These are phyloP conservation scores for Hyles euphorbiae DNA, from an alignment of 1,140 invertebrate genomes.

Conservation along the genomic window DNA sequence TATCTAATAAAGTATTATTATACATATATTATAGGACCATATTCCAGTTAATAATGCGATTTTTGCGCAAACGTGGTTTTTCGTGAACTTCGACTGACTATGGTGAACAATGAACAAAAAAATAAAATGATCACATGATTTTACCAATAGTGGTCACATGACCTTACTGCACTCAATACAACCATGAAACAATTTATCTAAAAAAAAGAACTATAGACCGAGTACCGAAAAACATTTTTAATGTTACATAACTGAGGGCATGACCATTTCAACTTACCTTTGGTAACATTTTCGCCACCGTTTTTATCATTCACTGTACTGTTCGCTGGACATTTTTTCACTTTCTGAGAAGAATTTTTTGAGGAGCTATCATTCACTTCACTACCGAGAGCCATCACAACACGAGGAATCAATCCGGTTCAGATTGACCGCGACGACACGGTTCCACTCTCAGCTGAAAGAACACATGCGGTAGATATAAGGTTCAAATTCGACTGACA, in stretches of 20 bases:
- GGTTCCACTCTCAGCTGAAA: conserved; percentile 68
- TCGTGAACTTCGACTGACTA: no score
- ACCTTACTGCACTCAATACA: conserved; percentile 36
- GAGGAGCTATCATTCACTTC: conserved; percentile 73
- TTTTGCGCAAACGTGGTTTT: no score
- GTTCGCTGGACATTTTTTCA: conserved; percentile 68
- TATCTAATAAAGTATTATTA: no score
- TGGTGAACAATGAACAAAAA: conserved; percentile 1
- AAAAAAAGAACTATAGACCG: conserved; percentile 15
- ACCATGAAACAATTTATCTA: conserved; percentile 25
- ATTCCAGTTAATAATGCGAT: no score
- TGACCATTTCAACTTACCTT: conserved; percentile 67
- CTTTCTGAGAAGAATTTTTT: conserved; percentile 67
- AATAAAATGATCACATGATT: conserved; percentile 34
- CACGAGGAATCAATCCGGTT: conserved; percentile 71
- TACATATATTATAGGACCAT: no score
- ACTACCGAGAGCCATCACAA: conserved; percentile 76
- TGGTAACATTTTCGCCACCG: conserved; percentile 59
- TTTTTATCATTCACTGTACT: conserved; percentile 61
- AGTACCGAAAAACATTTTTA: conserved; percentile 31
- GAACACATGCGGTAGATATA: conserved; percentile 72
- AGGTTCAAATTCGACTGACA: conserved; percentile 64
- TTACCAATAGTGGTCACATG: conserved; percentile 44
- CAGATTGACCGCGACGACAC: conserved; percentile 70
- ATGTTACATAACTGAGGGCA: conserved; percentile 74